phyloP scores from a whole-genome alignment of 2,113 vertebrate species.

The Pelecanus crispus region DNA sequence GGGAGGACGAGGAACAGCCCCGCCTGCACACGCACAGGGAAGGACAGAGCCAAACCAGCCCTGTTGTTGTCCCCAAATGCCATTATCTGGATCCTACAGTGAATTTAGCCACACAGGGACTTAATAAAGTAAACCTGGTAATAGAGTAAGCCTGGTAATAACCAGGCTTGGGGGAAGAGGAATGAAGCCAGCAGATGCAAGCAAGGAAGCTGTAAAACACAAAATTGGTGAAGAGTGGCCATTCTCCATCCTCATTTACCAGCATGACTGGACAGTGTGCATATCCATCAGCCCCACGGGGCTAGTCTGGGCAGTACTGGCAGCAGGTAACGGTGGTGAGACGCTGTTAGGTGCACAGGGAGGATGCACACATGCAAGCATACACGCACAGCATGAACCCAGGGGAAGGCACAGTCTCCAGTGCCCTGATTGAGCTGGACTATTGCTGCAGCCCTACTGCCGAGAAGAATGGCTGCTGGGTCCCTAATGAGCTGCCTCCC shows the following conservation, averaged over 20 bases:
- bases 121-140: not conserved
- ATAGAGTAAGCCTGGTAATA: not conserved
- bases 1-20: not conserved
- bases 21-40: fast-evolving
- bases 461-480: not conserved
- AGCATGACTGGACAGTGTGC: not conserved
- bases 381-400: fast-evolving
- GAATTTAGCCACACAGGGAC: not conserved
- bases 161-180: not conserved
- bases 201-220: not conserved
- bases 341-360: not conserved
- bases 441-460: not conserved
- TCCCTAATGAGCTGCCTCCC: not conserved
- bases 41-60: not conserved
- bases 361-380: not conserved
- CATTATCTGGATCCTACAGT: not conserved
- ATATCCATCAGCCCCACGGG: not conserved
- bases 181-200: not conserved
- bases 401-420: not conserved
- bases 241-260: not conserved
- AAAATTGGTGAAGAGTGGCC: not conserved
- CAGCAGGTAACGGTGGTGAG: not conserved
- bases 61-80: not conserved
- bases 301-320: not conserved
- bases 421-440: not conserved